Evolutionary conservation across 2,888 invertebrate genomes (phyloP).

Genomic region (Rhamphomyia laevipes): DNA sequence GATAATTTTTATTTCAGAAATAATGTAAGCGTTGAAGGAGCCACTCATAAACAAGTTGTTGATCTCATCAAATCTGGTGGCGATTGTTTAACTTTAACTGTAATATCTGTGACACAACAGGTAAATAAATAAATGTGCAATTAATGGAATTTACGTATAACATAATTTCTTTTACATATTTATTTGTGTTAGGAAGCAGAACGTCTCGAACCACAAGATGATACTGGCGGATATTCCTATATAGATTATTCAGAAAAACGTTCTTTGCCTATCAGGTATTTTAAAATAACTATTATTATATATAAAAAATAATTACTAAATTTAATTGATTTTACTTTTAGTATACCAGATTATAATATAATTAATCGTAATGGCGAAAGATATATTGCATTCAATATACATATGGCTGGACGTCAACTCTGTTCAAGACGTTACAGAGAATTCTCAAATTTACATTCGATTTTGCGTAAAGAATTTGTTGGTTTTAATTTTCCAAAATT

Average conservation of each 20-base stretch:
- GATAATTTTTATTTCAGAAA: slow-evolving; percentile 55
- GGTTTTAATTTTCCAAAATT: slow-evolving; percentile 94
- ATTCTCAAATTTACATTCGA: slow-evolving; percentile 79
- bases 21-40: slow-evolving; percentile 94
- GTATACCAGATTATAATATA: slow-evolving; percentile 91
- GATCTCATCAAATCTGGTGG: slow-evolving; percentile 98
- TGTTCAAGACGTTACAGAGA: slow-evolving; percentile 95
- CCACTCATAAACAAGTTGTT: slow-evolving; percentile 99
- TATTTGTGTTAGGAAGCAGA: slow-evolving; percentile 58
- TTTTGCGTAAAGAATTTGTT: slow-evolving; percentile 84
- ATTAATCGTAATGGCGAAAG: slow-evolving; percentile 78
- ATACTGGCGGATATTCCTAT: slow-evolving; percentile 59
- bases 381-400: slow-evolving; percentile 93
- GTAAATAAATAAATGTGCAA: too few relatives aligned
- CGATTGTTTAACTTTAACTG: slow-evolving; percentile 89
- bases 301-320: background rate
- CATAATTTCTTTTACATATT: background rate
- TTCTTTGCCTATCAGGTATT: slow-evolving; percentile 55
- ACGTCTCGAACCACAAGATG: slow-evolving; percentile 73
- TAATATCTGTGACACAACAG: slow-evolving; percentile 89
- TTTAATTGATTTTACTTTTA: slow-evolving; percentile 23
- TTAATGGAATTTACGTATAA: too few relatives aligned
- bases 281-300: background rate
- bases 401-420: slow-evolving; percentile 96
- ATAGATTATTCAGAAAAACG: slow-evolving; percentile 93